Conservation (phyloP, 2,888 invertebrate genomes). For the Cosmopolites sordidus region DNA sequence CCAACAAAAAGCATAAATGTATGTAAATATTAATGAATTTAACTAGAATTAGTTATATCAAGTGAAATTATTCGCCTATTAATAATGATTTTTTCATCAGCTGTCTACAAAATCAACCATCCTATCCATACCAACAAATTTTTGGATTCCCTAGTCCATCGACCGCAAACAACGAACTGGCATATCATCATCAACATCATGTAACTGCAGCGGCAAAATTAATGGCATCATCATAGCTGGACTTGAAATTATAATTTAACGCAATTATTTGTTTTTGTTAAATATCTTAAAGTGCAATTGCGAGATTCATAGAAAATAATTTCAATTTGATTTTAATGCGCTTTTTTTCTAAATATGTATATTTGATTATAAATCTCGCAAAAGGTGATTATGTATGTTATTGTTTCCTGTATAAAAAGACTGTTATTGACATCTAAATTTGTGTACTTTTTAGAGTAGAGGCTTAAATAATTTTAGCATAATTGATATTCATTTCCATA, state of each 20-base stretch:
- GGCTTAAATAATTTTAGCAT: not conserved
- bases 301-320: not conserved
- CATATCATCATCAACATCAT: constrained; percentile 81
- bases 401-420: not conserved
- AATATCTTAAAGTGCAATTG: not conserved
- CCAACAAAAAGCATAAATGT: constrained; percentile 58
- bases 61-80: too few species aligned
- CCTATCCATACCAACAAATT: constrained; percentile 54
- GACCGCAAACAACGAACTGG: constrained; percentile 54
- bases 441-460: not conserved
- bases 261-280: too few species aligned
- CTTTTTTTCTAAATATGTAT: too few species aligned
- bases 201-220: constrained; percentile 79
- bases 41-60: too few species aligned
- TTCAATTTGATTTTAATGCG: too few species aligned
- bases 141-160: constrained; percentile 49
- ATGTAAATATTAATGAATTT: constrained; percentile 55
- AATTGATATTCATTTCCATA: not conserved
- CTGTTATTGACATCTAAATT: not conserved
- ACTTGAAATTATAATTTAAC: not conserved
- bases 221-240: constrained; percentile 71
- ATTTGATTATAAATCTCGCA: too few species aligned
- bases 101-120: constrained; percentile 45
- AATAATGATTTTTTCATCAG: constrained; percentile 39
- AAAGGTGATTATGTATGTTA: not conserved